Conservation (phyloP, 2,888 invertebrate species). For the Limnephilus auricula region DNA sequence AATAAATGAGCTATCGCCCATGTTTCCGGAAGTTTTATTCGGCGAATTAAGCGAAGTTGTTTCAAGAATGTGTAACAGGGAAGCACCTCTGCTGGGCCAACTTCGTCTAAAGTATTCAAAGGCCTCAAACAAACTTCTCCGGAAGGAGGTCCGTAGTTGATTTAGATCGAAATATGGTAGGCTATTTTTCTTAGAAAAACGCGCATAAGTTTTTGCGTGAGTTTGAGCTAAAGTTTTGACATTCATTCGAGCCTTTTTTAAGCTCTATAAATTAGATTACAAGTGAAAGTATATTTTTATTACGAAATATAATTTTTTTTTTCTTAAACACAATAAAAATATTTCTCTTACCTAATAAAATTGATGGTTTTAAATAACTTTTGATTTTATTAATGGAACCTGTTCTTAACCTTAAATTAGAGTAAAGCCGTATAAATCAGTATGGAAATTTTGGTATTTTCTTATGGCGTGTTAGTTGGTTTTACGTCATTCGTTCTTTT, state of each 20-base stretch:
- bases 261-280: background rate
- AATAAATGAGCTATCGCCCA: background rate
- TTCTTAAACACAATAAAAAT: background rate
- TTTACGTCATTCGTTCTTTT: too few relatives aligned
- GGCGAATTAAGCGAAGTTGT: constrained; percentile 20
- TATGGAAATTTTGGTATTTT: too few relatives aligned
- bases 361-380: too few relatives aligned
- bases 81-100: background rate
- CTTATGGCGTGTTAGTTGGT: too few relatives aligned
- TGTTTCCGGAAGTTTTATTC: constrained; percentile 4
- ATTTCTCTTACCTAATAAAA: too few relatives aligned
- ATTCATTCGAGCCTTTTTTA: background rate
- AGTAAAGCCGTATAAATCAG: too few relatives aligned
- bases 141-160: background rate
- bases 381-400: too few relatives aligned
- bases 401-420: too few relatives aligned
- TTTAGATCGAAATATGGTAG: constrained; percentile 3
- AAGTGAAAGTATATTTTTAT: background rate
- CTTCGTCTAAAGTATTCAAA: constrained; percentile 24
- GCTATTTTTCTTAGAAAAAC: constrained; percentile 11
- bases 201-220: background rate
- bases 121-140: constrained; percentile 15
- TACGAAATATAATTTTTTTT: background rate
- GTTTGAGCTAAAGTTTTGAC: background rate
- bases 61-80: constrained; percentile 12